These are phyloP conservation scores for Dioctria linearis DNA, from an alignment of 2,888 invertebrate species.

Conservation along the genomic window DNA sequence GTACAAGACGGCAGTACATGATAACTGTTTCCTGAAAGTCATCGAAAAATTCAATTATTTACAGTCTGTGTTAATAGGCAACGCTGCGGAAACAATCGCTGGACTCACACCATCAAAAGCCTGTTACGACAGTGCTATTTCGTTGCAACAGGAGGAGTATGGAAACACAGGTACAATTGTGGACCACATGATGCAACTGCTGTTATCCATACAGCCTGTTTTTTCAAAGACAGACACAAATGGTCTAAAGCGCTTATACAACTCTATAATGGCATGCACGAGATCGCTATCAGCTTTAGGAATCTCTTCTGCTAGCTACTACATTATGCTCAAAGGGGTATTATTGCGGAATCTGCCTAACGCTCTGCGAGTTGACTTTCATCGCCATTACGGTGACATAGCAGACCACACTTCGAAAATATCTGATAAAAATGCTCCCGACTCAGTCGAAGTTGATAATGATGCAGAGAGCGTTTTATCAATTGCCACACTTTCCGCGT, in stretches of 20 bases:
- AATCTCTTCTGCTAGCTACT: conserved; percentile 49
- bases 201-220: conserved; percentile 47
- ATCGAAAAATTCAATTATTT: conserved; percentile 50
- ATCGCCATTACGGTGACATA: conserved; percentile 12
- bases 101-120: conserved; percentile 44
- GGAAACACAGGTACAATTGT: conserved; percentile 47
- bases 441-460: too few relatives aligned
- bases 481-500: too few relatives aligned
- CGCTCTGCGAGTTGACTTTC: conserved; percentile 39
- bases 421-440: too few relatives aligned
- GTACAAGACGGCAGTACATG: conserved; percentile 49
- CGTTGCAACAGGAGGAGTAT: conserved; percentile 51
- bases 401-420: too few relatives aligned
- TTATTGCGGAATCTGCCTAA: conserved; percentile 48
- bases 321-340: conserved; percentile 52
- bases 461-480: too few relatives aligned
- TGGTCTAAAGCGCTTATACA: conserved; percentile 24
- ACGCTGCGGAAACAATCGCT: conserved; percentile 43
- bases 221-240: conserved; percentile 26
- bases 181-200: conserved; percentile 51
- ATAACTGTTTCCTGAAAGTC: conserved; percentile 34
- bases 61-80: conserved; percentile 41
- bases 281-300: conserved; percentile 48
- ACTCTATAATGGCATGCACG: conserved; percentile 46
- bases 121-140: conserved; percentile 38